phyloP scores from a whole-genome alignment of 2,113 vertebrate species.

The Platichthys flesus region DNA sequence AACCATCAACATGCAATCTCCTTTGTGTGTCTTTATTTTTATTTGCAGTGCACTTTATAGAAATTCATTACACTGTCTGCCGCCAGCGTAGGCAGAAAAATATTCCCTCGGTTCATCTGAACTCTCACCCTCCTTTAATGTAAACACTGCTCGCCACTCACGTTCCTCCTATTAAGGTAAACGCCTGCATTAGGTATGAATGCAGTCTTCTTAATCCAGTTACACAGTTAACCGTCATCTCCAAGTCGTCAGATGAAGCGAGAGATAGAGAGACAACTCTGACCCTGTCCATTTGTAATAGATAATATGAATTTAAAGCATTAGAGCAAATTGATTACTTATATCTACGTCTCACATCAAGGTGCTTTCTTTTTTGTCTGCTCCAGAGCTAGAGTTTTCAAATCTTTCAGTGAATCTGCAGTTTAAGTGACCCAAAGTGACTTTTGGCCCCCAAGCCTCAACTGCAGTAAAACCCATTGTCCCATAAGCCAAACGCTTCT shows the following conservation, averaged over 20 bases:
- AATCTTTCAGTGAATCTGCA: conserved; percentile 22
- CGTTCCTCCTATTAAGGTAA: conserved; percentile 77
- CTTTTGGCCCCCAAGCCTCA: conserved; percentile 37
- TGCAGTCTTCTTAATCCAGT: conserved; percentile 64
- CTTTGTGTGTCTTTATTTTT: conserved; percentile 80
- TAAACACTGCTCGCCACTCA: conserved; percentile 74
- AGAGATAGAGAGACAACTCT: conserved; percentile 25
- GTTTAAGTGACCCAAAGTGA: conserved; percentile 61
- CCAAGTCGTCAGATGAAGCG: conserved; percentile 28
- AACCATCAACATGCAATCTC: conserved; percentile 73
- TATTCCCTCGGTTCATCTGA: conserved; percentile 72
- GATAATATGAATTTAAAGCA: conserved; percentile 49
- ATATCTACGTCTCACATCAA: conserved; percentile 24
- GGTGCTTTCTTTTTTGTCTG: conserved; percentile 14
- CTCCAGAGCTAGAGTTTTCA: conserved; percentile 4
- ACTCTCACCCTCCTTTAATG: conserved; percentile 78
- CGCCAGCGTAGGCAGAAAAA: conserved; percentile 78
- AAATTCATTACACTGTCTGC: conserved; percentile 80
- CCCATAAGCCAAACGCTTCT: conserved; percentile 66
- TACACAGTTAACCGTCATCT: conserved; percentile 58
- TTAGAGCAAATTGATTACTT: conserved; percentile 42
- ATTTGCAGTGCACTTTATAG: conserved; percentile 76
- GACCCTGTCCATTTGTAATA: conserved; percentile 42
- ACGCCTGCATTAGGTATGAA: conserved; percentile 68
- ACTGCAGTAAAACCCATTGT: conserved; percentile 56